These are phyloP conservation scores for Agelaius tricolor DNA, from an alignment of 2,113 vertebrate genomes.

Conservation along the genomic window DNA sequence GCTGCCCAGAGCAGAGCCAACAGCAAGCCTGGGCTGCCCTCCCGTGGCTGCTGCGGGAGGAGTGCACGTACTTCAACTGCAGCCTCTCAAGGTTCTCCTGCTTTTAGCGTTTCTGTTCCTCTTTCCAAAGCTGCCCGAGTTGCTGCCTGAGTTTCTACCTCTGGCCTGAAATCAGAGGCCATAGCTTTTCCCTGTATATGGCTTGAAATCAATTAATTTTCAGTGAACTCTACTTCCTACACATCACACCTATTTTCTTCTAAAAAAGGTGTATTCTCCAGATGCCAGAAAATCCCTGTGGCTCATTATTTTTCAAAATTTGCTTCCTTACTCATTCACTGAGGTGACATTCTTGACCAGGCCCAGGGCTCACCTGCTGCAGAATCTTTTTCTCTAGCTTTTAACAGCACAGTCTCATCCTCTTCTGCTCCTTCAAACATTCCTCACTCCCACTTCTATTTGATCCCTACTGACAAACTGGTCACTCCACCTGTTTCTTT, in stretches of 20 bases:
- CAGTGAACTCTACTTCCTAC: background rate
- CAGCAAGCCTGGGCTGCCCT: conserved; percentile 49
- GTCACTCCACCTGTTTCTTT: background rate
- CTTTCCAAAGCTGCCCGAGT: background rate
- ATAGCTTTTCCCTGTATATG: background rate
- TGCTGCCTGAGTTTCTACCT: background rate
- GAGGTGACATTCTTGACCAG: background rate
- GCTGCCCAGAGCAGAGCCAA: background rate
- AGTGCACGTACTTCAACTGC: rapidly evolving
- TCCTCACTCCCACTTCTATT: background rate
- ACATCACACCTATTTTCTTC: rapidly evolving
- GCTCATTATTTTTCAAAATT: background rate
- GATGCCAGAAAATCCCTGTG: background rate
- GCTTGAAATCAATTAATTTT: background rate
- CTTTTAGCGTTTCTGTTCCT: background rate
- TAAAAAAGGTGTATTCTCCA: background rate
- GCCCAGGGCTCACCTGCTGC: rapidly evolving
- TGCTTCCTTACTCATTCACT: background rate
- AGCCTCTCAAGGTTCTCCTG: background rate
- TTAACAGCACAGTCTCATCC: background rate
- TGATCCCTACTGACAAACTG: background rate
- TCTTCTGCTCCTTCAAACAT: background rate
- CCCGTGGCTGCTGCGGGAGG: conserved; percentile 3
- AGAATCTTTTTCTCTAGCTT: background rate
- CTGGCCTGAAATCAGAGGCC: background rate